These are phyloP conservation scores for Motacilla tschutschensis DNA, from an alignment of 2,113 vertebrate genomes.

Conservation along the genomic window DNA sequence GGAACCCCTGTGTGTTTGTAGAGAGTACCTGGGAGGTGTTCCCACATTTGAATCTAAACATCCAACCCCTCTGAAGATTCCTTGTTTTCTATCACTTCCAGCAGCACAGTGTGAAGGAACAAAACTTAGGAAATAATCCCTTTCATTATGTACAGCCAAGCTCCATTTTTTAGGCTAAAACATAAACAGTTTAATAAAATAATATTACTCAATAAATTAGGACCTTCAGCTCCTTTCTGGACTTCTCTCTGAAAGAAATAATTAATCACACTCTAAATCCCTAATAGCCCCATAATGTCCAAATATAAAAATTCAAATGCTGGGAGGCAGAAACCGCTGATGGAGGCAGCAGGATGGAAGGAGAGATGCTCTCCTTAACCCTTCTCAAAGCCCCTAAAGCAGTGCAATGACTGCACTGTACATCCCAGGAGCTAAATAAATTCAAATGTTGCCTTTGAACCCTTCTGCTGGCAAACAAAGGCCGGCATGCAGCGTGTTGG, in stretches of 20 bases:
- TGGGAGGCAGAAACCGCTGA: not conserved
- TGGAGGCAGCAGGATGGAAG: not conserved
- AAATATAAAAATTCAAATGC: not conserved
- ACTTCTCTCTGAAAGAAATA: not conserved
- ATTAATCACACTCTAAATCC: not conserved
- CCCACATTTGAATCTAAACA: not conserved
- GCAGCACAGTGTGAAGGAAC: not conserved
- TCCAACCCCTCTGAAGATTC: not conserved
- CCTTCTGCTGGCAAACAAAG: not conserved
- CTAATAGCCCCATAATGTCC: not conserved
- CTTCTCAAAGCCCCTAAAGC: not conserved
- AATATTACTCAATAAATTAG: not conserved
- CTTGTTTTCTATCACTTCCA: not conserved
- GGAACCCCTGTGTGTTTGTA: not conserved
- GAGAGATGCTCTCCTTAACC: not conserved
- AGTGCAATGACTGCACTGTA: fast-evolving
- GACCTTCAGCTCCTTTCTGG: not conserved
- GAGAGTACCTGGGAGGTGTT: not conserved
- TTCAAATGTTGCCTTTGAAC: not conserved
- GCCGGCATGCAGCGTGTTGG: not conserved
- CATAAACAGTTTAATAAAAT: not conserved
- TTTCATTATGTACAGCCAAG: not conserved
- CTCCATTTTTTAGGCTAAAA: not conserved
- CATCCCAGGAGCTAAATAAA: not conserved
- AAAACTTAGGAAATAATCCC: not conserved